Evolutionary conservation across 1,140 invertebrate genomes (phyloP), one percentile per base, ranked within the genome.

Genomic region (Papilio dardanus): DNA sequence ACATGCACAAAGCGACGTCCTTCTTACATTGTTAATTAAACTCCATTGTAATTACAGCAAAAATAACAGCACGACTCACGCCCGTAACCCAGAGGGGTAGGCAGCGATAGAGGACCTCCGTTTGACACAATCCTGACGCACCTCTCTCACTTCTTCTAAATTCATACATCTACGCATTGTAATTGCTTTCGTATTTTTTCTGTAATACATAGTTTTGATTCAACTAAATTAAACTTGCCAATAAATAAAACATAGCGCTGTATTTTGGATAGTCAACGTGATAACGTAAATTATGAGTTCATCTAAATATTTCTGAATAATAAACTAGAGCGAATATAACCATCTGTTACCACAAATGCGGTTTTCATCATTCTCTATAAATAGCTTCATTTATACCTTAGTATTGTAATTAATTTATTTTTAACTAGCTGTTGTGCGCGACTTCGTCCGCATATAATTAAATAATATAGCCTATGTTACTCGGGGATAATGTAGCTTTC

Each of bases 321-420:
- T 50, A 58, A 58, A 58, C 54, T 58, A 14, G 8, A 58, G 54
- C 54, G 54, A 58, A 58, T 58, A 58, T 28, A 28, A 58, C 10
- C 54, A 58, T 58, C 54, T 58, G 54, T 58, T 58, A 28, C 54
- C 54, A 24, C 54, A 58, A 58, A 58, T 58, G 54, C 28, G 54
- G 54, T 58, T 58, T 58, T 24, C 21, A 28, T 54, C 21, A 7
- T 58, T 58, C 54, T 3, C 10, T 14, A 58, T 58, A 28, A 58
- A 58, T 24, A 24, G 21, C 24, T 4, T 24, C 16, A 58, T 28
- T 2, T 14, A 58, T 58, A 28, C 10, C 24, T 58, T 12, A n/a
- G n/a, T n/a, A n/a, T 12, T 1, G 28, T 28, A 58, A 21, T 58
- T 58, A 58, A 58, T 30, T 58, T 28, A 58, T 0, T 14, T 58